Evolutionary conservation across 2,113 vertebrate genomes (phyloP), one percentile per base, ranked within the genome.

Genomic region (Halichoeres trimaculatus): DNA sequence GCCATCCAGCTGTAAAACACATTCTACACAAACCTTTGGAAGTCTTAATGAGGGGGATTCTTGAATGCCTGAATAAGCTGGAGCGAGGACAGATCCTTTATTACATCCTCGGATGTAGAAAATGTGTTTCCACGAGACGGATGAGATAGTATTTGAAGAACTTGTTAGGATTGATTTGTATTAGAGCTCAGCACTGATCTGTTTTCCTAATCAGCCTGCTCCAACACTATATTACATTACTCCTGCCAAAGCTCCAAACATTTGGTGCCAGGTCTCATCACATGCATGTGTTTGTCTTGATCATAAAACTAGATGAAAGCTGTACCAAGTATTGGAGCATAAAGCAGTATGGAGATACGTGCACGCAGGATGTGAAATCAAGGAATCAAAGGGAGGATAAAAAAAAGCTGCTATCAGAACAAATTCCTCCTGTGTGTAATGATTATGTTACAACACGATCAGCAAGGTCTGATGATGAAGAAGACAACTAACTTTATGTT

Each of bases 1-100:
- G 74, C 66, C 53, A 52, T 30, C 55, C 68, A 67, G 70, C 69
- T 73, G 72, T 65, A 77, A 75, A 80, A 84, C 52, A 35, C 23
- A 57, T 60, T 77, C 66, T 36, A 67, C 3, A 2, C 52, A 72
- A 71, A 70, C 66, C 71, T 77, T 55, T 74, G 24, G 45, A 80
- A 74, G 54, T 50, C 69, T 30, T 34, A 47, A 50, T 45, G 56
- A 67, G 38, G 26, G 38, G 55, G 59, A 63, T 36, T 57, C 67
- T 16, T 53, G 26, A 34, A 56, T 19, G 66, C 26, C 55, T 7
- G 13, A 12, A 50, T 74, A 65, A 81, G 60, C 40, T 56, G 45
- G 61, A 74, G 54, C 22, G 54, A 66, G 60, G 45, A 62, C 40
- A 30, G 2, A n/a, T 57, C 35, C 47, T 68, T 30, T 63, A 26